A percentile compares a stretch with the other conserved stretches of the same genome.
Conservation (phyloP, 2,888 invertebrate genomes). For the Drosophila pullipes region DNA sequence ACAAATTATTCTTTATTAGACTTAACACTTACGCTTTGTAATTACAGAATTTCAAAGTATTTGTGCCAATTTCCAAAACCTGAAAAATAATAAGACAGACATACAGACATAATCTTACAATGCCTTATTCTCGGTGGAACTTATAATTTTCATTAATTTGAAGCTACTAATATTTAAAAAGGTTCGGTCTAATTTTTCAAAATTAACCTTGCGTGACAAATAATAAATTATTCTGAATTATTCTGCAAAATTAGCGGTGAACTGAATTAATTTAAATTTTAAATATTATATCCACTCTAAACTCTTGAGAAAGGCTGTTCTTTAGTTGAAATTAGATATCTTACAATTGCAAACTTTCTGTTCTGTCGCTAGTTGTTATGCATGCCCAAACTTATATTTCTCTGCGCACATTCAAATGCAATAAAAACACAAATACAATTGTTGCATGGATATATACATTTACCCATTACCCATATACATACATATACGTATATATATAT, state of each 20-base stretch:
- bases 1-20: conserved; percentile 5
- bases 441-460: background rate
- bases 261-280: background rate
- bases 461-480: background rate
- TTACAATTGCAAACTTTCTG: conserved; percentile 4
- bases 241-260: background rate
- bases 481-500: background rate
- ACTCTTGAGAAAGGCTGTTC: background rate
- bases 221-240: background rate
- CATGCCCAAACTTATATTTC: conserved; percentile 19
- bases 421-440: conserved; percentile 33
- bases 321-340: background rate
- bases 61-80: background rate
- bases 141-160: background rate
- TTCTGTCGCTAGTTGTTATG: conserved; percentile 1
- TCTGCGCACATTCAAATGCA: conserved; percentile 38
- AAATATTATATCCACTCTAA: background rate
- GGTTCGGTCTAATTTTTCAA: background rate
- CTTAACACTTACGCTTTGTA: conserved; percentile 1
- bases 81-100: background rate
- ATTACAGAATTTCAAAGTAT: background rate
- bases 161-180: background rate
- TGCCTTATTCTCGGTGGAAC: background rate
- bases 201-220: accelerated
- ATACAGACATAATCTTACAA: background rate